Percentiles rank a stretch among this genome's conserved stretches.
phyloP scores from a whole-genome alignment of 2,797 vertebrate genomes.

The Smutsia gigantea region DNA sequence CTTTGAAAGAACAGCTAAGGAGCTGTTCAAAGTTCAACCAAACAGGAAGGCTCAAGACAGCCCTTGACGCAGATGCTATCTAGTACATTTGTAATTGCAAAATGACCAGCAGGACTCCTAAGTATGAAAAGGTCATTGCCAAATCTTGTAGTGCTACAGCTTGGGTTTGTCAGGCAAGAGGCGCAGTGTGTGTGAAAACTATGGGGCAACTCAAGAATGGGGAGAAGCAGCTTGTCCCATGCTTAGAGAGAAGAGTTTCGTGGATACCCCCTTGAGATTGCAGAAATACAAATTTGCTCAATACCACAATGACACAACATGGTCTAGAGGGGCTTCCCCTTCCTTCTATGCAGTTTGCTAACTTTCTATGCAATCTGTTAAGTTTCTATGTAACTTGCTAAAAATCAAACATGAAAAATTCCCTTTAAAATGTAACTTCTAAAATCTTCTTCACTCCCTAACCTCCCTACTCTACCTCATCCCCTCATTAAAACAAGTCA shows the following conservation, averaged over 20 bases:
- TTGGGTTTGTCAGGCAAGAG: neutral
- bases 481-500: neutral
- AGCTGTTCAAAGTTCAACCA: neutral
- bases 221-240: neutral
- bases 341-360: neutral
- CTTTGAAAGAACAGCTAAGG: neutral
- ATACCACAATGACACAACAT: conserved; percentile 35
- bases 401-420: neutral
- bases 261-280: neutral
- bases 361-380: conserved; percentile 22
- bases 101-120: neutral
- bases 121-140: conserved; percentile 56
- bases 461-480: neutral
- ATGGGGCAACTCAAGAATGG: neutral
- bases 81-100: conserved; percentile 49
- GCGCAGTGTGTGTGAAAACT: neutral
- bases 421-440: neutral
- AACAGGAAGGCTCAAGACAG: conserved; percentile 20
- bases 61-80: neutral
- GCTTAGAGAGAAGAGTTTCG: neutral
- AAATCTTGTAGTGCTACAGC: neutral
- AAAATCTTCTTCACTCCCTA: neutral
- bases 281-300: conserved; percentile 64
- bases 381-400: conserved; percentile 18
- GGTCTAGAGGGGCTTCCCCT: conserved; percentile 39